These are phyloP conservation scores for Acleris laterana DNA, from an alignment of 2,888 invertebrate species.

Conservation along the genomic window DNA sequence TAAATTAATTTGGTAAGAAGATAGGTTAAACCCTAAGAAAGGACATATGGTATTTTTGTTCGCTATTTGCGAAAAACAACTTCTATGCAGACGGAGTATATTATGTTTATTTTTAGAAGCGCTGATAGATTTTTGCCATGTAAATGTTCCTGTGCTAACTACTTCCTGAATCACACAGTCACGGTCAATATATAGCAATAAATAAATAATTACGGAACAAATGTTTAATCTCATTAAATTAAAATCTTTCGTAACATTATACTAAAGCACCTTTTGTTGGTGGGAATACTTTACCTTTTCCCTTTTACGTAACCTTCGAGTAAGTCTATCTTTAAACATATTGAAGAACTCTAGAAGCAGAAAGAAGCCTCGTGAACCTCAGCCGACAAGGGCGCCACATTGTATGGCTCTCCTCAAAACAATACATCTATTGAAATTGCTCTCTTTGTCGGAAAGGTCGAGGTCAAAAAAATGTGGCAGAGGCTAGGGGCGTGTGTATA, in stretches of 20 bases:
- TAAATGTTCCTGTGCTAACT: too few species aligned
- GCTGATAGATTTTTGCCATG: too few species aligned
- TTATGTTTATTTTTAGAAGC: neutral
- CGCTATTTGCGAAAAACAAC: neutral
- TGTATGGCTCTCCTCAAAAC: slow-evolving; percentile 27
- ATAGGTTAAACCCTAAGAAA: neutral
- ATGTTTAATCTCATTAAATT: too few species aligned
- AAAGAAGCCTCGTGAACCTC: slow-evolving; percentile 15
- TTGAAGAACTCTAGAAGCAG: slow-evolving; percentile 7
- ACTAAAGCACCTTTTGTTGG: neutral
- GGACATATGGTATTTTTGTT: neutral
- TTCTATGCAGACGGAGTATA: neutral
- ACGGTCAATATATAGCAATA: too few species aligned
- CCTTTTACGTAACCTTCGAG: neutral
- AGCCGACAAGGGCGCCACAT: slow-evolving; percentile 24
- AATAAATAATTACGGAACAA: too few species aligned
- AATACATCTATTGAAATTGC: slow-evolving; percentile 36
- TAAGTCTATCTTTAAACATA: neutral
- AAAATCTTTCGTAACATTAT: too few species aligned
- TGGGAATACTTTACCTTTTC: neutral
- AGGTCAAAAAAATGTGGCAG: slow-evolving; percentile 25
- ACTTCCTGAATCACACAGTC: too few species aligned
- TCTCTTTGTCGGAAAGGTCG: slow-evolving; percentile 26
- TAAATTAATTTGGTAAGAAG: too few species aligned
- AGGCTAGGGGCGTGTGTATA: neutral